Percentiles rank a stretch among this genome's conserved stretches.
Evolutionary conservation across 2,113 vertebrate genomes (phyloP).

Genomic region (Rostratula benghalensis): DNA sequence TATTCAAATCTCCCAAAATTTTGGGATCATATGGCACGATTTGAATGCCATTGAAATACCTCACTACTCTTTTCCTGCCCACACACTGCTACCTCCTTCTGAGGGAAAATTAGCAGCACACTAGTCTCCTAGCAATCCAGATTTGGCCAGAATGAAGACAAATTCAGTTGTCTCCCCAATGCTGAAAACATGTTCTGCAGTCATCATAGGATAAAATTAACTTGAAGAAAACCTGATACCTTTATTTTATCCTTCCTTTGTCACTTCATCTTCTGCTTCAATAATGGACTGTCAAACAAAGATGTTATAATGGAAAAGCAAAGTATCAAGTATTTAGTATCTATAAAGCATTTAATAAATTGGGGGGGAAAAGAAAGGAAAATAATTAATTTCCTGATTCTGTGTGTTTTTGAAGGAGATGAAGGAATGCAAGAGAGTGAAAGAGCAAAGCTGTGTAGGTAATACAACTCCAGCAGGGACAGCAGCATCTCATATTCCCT

Average conservation of each 20-base stretch:
- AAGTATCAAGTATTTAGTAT: background rate
- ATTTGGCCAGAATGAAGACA: background rate
- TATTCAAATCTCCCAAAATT: background rate
- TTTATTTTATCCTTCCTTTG: background rate
- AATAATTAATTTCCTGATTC: no score
- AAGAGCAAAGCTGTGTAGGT: background rate
- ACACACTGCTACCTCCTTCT: background rate
- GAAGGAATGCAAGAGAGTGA: background rate
- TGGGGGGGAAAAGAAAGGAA: background rate
- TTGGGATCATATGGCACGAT: background rate
- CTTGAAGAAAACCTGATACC: background rate
- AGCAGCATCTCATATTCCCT: background rate
- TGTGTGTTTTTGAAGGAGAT: background rate
- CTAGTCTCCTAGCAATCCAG: background rate
- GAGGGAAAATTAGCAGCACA: background rate
- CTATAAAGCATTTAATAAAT: background rate
- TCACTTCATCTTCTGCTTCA: background rate
- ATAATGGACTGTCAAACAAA: background rate
- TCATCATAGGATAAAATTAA: background rate
- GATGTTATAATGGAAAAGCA: background rate
- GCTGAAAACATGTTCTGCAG: background rate
- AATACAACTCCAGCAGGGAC: background rate
- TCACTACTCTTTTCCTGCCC: background rate
- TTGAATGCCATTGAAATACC: background rate
- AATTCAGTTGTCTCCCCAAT: background rate